Conservation (phyloP, 2,113 vertebrate species). For the Notarius lentiginosus region DNA sequence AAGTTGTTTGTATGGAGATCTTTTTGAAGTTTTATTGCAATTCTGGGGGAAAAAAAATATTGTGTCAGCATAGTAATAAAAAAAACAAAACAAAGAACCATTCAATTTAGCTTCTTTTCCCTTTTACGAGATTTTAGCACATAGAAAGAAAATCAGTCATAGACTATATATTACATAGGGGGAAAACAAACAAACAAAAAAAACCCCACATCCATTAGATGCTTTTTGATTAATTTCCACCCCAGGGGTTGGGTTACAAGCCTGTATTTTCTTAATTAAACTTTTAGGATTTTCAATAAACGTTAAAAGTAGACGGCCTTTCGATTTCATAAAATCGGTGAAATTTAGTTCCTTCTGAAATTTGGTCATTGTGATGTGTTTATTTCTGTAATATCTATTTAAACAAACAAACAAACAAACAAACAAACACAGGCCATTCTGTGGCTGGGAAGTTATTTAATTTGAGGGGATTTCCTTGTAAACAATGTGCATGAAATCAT, state of each 20-base stretch:
- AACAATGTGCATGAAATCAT: too few species aligned
- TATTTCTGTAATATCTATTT: too few species aligned
- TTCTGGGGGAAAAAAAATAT: slow-evolving; percentile 54
- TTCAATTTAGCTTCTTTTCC: neutral
- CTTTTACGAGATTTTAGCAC: neutral
- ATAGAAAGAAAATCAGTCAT: neutral
- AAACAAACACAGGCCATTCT: too few species aligned
- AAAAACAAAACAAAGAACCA: neutral
- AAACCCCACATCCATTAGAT: neutral
- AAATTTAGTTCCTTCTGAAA: too few species aligned
- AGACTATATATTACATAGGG: neutral
- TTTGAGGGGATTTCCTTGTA: too few species aligned
- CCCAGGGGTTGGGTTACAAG: neutral
- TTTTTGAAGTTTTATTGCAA: slow-evolving; percentile 72
- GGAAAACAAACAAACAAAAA: neutral
- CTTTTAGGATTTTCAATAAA: neutral
- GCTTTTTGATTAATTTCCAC: neutral
- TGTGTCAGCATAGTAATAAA: neutral
- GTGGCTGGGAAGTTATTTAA: too few species aligned
- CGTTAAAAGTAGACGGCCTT: neutral
- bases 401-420: too few species aligned
- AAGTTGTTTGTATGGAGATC: slow-evolving; percentile 55
- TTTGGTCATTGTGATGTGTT: too few species aligned
- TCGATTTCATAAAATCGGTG: too few species aligned
- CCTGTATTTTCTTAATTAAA: neutral